Evolutionary conservation across 2,797 vertebrate genomes (phyloP), one percentile per base, ranked within the genome.

Genomic region (Etheostoma nigrum): DNA sequence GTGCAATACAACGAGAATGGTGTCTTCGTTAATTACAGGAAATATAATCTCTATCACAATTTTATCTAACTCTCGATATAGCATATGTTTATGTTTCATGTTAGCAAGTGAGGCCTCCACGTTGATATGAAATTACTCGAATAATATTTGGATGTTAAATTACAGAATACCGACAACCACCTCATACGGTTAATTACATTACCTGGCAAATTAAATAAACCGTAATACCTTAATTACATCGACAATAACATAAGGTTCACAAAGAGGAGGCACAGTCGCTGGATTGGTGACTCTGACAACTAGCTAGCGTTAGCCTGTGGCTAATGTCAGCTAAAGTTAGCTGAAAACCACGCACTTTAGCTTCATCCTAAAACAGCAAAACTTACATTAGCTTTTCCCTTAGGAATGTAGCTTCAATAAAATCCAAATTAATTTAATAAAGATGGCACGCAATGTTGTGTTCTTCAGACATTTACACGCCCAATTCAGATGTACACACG

Each of bases 321-420:
- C 90, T 86, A 88, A 87, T 14, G 63, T 15, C 76, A 82, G 82
- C 85, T 55, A 82, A 70, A 21, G 60, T 65, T 42, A 72, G 79
- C 71, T 74, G 42, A 48, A 80, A 21, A 72, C 49, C 76, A 82
- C 86, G 71, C 76, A 86, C 42, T 81, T 87, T 49, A 75, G 65
- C 48, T 55, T 78, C 25, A 52, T 49, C 33, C 30, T n/a, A 82
- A 53, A 82, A 57, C 58, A 48, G 1, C 1, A 1, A 8, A 13
- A 87, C 91, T 89, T 82, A 89, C 91, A 93, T 90, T 47, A 74
- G 88, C 12, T 78, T 79, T 57, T 36, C 16, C 64, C 74, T 64
- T 23, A 12, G 55, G 15, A 44, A 45, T 1, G 36, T 2, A 19
- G 63, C 45, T 36, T 79, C 36, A 51, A 5, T 48, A 3, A 63